Base-by-base conservation (phyloP, 1,140 invertebrate species). In the Nebria ingens region DNA sequence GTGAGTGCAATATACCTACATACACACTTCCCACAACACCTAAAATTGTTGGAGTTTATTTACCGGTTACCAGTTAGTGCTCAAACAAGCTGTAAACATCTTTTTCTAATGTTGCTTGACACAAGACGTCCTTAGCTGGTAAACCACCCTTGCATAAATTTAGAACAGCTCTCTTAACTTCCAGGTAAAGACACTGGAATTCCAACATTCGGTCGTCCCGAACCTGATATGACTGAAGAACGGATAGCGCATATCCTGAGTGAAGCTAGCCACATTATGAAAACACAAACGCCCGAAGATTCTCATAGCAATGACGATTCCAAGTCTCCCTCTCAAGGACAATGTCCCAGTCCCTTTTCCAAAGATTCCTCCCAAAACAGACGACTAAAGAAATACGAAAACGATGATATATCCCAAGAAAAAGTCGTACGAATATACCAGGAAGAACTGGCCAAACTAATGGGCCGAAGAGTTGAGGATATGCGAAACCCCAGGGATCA, bases 381-480 rank as follows among this genome's bases (percentile, higher is more conserved):
- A 70, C 80, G 87, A 71, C 73, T 90, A 56, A 83, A 88, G 64
- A 89, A 92, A 65, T 88, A 91, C 68, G 87, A 91, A 71, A 92
- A 93, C 68, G 92, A 95, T 68, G 91, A 96, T 74, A 91, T 96
- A 73, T 87, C 94, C 45, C 93, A 96, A 72, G 96, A 98, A 68
- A 96, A 98, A 74, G 92, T 99, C 61, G 86, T 93, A 13, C 81
- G 92, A 65, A 94, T 98, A 64, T 98, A 98, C 69, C 92, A 98
- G 63, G 94, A 97, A 69, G 93, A 97, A 67, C 73, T 97, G 38
- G 86, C 89, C 42, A 96, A 97, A 69, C 79, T 98, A 15, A 92
- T 93, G 83, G 87, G 87, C 22, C 75, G 85, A 62, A 73, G 85
- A 56, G 78, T 86, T 19, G 84, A 87, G 19, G 85, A 86, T 63